Evolutionary conservation across 2,797 vertebrate species (phyloP), one percentile per base, ranked within the genome.

Genomic region (Coregonus sp.): DNA sequence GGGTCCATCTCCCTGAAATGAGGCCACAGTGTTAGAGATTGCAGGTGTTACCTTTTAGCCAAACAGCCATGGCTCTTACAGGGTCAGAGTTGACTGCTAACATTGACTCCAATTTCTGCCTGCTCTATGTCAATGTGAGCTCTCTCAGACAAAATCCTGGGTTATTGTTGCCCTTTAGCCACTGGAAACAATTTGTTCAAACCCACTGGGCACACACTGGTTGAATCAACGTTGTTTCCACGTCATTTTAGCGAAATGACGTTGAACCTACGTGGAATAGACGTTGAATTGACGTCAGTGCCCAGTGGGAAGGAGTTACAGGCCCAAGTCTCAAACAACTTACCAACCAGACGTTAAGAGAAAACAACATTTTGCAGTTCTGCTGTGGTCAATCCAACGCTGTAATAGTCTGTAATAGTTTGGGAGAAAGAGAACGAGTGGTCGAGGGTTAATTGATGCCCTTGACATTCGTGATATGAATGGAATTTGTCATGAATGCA

Each of bases 1-100:
- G 20, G 59, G 70, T 20, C 75, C 40, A 12, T 92, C 93, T 90
- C 80, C 75, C 82, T 91, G 91, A 94, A 93, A 94, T 94, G 93
- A 92, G 93, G 92, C 90, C 89, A 89, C 78, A 81, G 82, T 90
- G 90, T 92, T 89, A 86, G 82, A 90, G 90, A 93, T 92, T 93
- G 90, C 91, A 90, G 92, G 89, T 66, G 25, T 92, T 93, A 91
- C 88, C 87, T 89, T 47, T 47, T 89, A 86, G 84, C 76, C 75
- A 86, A 89, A 87, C 83, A 87, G 85, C 81, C 84, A 78, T 81
- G 81, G 86, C 88, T 86, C 86, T 89, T 83, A 69, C 67, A 20
- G 80, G 87, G 88, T 88, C 86, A 88, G 80, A 86, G 86, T 85
- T 89, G 87, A 89, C 85, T 86, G 90, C 89, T 86, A 92, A 85